Conservation (phyloP, 2,113 vertebrate species). For the Pelvicachromis taeniatus region DNA sequence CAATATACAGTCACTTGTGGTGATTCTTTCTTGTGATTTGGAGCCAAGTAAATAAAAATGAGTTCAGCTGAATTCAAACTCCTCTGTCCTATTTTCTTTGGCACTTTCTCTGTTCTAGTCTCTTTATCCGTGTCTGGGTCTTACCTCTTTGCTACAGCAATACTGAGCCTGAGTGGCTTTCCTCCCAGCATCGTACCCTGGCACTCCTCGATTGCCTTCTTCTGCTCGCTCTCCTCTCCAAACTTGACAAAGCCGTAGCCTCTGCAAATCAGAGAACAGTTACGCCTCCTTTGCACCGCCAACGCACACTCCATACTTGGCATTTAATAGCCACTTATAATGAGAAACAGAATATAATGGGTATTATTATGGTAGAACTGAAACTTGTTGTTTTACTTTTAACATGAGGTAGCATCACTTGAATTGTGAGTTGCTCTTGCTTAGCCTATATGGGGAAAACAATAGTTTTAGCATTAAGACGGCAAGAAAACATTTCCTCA, state of each 20-base stretch:
- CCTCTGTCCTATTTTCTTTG: background rate
- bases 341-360: conserved; percentile 70
- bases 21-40: background rate
- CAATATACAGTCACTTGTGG: background rate
- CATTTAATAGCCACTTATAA: conserved; percentile 65
- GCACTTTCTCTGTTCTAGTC: background rate
- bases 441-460: conserved; percentile 85
- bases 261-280: conserved; percentile 72
- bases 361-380: conserved; percentile 80
- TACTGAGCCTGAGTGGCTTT: conserved; percentile 85
- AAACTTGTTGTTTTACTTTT: conserved; percentile 84
- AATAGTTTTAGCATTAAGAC: conserved; percentile 79
- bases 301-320: conserved; percentile 50
- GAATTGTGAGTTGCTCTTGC: conserved; percentile 83
- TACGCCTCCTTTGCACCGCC: background rate
- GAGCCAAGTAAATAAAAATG: background rate
- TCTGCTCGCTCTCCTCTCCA: conserved; percentile 87
- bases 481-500: conserved; percentile 63
- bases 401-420: conserved; percentile 85
- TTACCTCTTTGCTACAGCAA: conserved; percentile 87
- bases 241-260: conserved; percentile 91
- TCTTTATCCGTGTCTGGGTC: background rate
- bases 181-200: conserved; percentile 85
- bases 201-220: conserved; percentile 89
- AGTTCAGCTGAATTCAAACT: background rate